phyloP scores from a whole-genome alignment of 2,797 vertebrate genomes.

The Crenuchus spilurus region DNA sequence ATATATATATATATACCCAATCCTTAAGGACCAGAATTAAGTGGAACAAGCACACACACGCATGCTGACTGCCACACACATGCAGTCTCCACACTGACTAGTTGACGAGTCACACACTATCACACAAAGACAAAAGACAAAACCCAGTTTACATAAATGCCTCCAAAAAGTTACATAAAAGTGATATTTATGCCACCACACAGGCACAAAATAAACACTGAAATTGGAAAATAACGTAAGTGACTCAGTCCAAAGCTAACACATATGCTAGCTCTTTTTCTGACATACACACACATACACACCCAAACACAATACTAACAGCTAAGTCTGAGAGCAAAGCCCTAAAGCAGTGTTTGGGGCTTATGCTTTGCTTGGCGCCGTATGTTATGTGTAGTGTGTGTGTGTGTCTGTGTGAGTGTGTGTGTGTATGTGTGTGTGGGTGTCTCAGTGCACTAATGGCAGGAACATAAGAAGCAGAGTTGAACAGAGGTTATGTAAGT shows the following conservation, averaged over 20 bases:
- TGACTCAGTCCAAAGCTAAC: conserved; percentile 12
- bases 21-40: neutral
- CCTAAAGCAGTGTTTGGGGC: conserved; percentile 32
- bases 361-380: conserved; percentile 66
- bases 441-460: conserved; percentile 59
- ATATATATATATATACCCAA: conserved; percentile 14
- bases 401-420: conserved; percentile 7
- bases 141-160: neutral
- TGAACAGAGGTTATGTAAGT: conserved; percentile 77
- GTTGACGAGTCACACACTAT: no score
- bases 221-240: neutral
- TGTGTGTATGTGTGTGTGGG: conserved; percentile 10
- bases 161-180: neutral
- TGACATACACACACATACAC: conserved; percentile 20
- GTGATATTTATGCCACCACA: neutral
- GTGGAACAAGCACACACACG: neutral
- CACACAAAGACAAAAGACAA: no score
- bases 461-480: conserved; percentile 69
- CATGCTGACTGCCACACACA: no score
- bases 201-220: no score
- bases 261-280: neutral
- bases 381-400: conserved; percentile 58
- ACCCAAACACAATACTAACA: conserved; percentile 21
- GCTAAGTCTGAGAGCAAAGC: neutral
- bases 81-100: neutral